Evolutionary conservation across 2,113 vertebrate species (phyloP), one percentile per base, ranked within the genome.

Genomic region (Microcebus tavaratra): DNA sequence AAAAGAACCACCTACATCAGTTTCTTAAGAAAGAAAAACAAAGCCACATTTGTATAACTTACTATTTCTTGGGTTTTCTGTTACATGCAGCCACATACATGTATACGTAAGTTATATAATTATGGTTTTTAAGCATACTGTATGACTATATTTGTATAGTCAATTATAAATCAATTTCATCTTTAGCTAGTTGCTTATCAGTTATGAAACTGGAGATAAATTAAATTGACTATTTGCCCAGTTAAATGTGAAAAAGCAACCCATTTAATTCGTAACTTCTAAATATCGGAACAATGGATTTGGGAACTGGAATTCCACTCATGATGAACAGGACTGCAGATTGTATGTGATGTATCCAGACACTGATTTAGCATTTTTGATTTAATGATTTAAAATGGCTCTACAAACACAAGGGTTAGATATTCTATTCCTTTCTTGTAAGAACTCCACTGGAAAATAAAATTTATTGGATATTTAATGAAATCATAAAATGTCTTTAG

Each of bases 401-500:
- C 36, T 91, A 53, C 14, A 84, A 80, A 95, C 68, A 75, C 68
- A 95, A 86, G 42, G 57, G 15, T 36, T 78, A 85, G 88, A 86
- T 82, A 81, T 27, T 68, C 10, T 61, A 34, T 31, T 84, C 20
- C 42, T 80, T 93, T 42, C 65, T 42, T 10, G 15, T 53, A 57
- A 79, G 17, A 75, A 61, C 48, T 73, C 12, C 31, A 45, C 0
- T 57, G 27, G 76, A 86, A 91, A 96, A 82, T 39, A 75, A 50
- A 36, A 86, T 73, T 50, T 82, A 45, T 20, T 86, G 6, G 29
- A 20, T 95, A 88, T 53, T 76, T 83, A 79, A 79, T 59, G 53
- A 89, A 91, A 96, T 79, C 9, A 55, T 57, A 91, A 85, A 61
- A 83, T 73, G 81, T 92, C 94, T 89, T 88, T 82, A 11, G 21